Conservation (phyloP, 2,888 invertebrate species). For the Dicranocentrus wangi region DNA sequence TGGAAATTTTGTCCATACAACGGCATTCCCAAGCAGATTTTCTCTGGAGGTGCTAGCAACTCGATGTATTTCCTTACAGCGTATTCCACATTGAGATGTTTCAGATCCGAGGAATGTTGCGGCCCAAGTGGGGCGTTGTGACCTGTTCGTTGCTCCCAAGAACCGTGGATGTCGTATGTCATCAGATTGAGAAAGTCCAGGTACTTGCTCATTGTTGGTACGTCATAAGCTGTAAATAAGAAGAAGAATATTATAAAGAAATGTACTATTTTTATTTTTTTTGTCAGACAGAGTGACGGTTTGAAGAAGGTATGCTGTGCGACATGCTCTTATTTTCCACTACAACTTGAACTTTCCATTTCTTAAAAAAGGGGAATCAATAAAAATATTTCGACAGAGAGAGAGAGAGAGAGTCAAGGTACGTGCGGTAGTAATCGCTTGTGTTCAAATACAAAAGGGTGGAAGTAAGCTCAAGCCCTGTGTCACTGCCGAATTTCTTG, state of each 20-base stretch:
- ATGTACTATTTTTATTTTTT: too few relatives aligned
- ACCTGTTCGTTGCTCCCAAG: conserved; percentile 74
- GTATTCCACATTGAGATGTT: conserved; percentile 76
- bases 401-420: too few relatives aligned
- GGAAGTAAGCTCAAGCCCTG: too few relatives aligned
- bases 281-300: too few relatives aligned
- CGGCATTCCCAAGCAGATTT: conserved; percentile 81
- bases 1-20: conserved; percentile 74
- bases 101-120: conserved; percentile 71
- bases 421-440: too few relatives aligned
- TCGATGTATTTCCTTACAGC: conserved; percentile 84
- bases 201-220: conserved; percentile 72
- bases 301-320: conserved; percentile 74
- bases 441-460: too few relatives aligned
- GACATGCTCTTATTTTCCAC: too few relatives aligned
- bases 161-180: conserved; percentile 74
- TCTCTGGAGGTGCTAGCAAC: conserved; percentile 80
- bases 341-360: too few relatives aligned
- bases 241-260: conserved; percentile 8
- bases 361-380: too few relatives aligned
- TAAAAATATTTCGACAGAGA: too few relatives aligned
- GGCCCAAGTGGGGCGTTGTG: conserved; percentile 74
- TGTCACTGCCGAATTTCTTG: too few relatives aligned
- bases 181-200: conserved; percentile 75
- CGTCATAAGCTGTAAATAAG: conserved; percentile 73